Percentiles rank a stretch among this genome's conserved stretches.
Conservation (phyloP, 2,797 vertebrate genomes). For the Mergus octosetaceus region DNA sequence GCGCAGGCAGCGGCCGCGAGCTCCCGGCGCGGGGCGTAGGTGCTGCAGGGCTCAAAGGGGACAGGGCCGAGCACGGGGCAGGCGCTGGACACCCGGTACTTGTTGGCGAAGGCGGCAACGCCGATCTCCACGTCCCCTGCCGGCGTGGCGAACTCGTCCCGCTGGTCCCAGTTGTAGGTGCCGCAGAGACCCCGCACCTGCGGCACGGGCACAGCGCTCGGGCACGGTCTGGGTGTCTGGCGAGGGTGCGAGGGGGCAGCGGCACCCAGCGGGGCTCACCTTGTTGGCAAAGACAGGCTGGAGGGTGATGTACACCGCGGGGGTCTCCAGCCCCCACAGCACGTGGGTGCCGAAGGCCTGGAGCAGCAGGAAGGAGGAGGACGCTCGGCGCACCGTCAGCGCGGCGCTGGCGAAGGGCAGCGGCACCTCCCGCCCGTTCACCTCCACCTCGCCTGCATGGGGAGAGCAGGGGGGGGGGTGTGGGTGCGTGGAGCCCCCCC, state of each 20-base stretch:
- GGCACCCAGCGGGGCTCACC: constrained; percentile 67
- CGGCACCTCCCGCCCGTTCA: constrained; percentile 78
- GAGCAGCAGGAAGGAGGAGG: constrained; percentile 87
- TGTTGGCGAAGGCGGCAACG: constrained; percentile 79
- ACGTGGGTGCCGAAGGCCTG: constrained; percentile 83
- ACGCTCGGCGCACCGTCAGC: constrained; percentile 78
- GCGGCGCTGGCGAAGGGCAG: constrained; percentile 81
- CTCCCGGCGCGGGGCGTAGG: constrained; percentile 77
- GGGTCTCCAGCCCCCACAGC: constrained; percentile 86
- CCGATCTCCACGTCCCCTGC: constrained; percentile 88
- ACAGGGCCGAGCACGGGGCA: constrained; percentile 66
- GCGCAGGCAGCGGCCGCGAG: constrained; percentile 82
- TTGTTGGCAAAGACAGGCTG: constrained; percentile 86
- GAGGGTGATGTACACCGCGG: constrained; percentile 82
- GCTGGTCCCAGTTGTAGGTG: constrained; percentile 89
- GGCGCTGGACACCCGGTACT: constrained; percentile 75
- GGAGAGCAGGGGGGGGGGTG: not conserved
- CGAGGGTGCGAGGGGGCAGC: not conserved
- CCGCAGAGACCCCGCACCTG: constrained; percentile 93
- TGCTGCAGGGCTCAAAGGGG: constrained; percentile 77
- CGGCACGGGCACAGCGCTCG: too few species aligned
- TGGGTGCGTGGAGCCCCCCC: not conserved
- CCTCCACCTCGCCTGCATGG: constrained; percentile 78
- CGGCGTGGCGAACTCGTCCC: constrained; percentile 90
- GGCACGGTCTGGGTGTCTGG: not conserved